Evolutionary conservation across 2,888 invertebrate genomes (phyloP).

Genomic region (Scaeva pyrastri): DNA sequence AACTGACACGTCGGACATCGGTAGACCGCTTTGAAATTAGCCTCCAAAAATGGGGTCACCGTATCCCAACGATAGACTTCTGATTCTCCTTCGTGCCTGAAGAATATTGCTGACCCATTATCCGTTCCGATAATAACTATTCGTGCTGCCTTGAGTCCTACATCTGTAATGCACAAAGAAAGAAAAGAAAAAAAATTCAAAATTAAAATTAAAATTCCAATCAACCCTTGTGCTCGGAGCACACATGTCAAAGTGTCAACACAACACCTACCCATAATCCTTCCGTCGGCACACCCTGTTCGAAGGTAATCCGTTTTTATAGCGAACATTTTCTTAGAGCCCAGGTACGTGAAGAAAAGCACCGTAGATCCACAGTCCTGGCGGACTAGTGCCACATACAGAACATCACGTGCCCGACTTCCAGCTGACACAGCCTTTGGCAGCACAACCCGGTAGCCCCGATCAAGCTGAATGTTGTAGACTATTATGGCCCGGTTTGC

Average conservation of each 20-base stretch:
- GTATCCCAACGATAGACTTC: slow-evolving; percentile 87
- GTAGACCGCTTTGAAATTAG: slow-evolving; percentile 85
- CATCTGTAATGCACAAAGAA: slow-evolving; percentile 80
- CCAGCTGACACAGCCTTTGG: slow-evolving; percentile 85
- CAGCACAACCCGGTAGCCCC: slow-evolving; percentile 87
- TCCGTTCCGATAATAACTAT: slow-evolving; percentile 87
- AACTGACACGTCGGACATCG: slow-evolving; percentile 85
- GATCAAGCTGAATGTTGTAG: slow-evolving; percentile 87
- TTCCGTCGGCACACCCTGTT: slow-evolving; percentile 85
- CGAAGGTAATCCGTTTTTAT: slow-evolving; percentile 87
- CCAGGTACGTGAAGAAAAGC: slow-evolving; percentile 87
- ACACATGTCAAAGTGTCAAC: slow-evolving; percentile 1
- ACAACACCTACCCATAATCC: slow-evolving; percentile 82
- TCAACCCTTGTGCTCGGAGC: not conserved
- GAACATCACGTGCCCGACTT: slow-evolving; percentile 86
- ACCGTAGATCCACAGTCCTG: slow-evolving; percentile 86
- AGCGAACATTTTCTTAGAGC: slow-evolving; percentile 87
- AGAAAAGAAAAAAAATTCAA: slow-evolving; percentile 8
- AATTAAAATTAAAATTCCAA: slow-evolving; percentile 2
- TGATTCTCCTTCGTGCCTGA: slow-evolving; percentile 86
- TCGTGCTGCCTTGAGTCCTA: slow-evolving; percentile 86
- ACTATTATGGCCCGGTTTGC: slow-evolving; percentile 88
- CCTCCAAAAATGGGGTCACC: slow-evolving; percentile 82
- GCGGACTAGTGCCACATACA: slow-evolving; percentile 88
- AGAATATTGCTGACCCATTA: slow-evolving; percentile 86